phyloP scores from a whole-genome alignment of 1,140 invertebrate species.

The Sipha flava region DNA sequence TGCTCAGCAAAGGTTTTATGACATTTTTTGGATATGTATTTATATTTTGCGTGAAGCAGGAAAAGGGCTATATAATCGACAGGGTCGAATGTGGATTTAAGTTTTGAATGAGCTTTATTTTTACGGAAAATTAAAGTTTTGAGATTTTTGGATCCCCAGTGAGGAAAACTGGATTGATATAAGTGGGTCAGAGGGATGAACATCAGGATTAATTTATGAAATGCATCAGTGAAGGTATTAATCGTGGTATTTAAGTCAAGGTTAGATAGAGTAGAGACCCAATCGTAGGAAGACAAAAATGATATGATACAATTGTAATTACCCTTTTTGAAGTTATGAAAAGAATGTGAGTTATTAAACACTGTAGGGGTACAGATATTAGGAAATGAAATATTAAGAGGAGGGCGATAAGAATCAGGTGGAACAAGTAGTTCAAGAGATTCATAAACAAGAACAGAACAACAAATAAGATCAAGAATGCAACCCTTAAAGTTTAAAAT shows the following conservation, averaged over 20 bases:
- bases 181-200: neutral
- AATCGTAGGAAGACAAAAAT: neutral
- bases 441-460: neutral
- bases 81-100: neutral
- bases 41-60: too few relatives aligned
- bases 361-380: neutral
- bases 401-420: neutral
- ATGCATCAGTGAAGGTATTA: too few relatives aligned
- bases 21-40: too few relatives aligned
- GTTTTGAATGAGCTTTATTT: neutral
- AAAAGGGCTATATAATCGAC: too few relatives aligned
- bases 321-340: neutral
- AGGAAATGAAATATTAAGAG: neutral
- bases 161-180: neutral
- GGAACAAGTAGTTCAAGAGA: neutral
- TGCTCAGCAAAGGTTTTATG: too few relatives aligned
- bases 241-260: neutral
- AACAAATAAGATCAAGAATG: neutral
- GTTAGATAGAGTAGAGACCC: neutral
- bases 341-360: neutral
- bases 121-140: neutral
- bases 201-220: neutral
- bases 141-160: neutral
- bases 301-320: neutral
- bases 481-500: neutral